Base-by-base conservation (phyloP, 2,797 vertebrate genomes). In the Melanotaenia nigrans region DNA sequence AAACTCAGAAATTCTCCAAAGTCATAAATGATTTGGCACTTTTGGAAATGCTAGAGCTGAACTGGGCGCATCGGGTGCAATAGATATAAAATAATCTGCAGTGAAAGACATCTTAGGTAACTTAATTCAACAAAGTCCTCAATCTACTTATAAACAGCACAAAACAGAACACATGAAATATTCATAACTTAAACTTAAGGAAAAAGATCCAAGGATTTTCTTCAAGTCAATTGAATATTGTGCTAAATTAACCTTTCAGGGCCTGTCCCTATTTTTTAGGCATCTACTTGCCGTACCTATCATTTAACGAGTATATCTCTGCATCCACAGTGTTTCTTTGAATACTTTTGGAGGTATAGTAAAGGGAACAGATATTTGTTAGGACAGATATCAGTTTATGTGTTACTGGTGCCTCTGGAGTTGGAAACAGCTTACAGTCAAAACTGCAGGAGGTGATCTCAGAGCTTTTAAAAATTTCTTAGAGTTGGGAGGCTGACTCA, bases 1-100 rank as follows among this genome's bases (percentile, higher is more conserved):
- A 40, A 73, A 57, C 51, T 65, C 65, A 66, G 78, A 88, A 85
- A 84, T 71, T 88, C 83, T 71, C 68, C 14, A 13, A 85, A 78
- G 74, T 82, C 84, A 79, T 84, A 49, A 85, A 88, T 81, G 72
- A 87, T 85, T 84, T 84, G 83, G 25, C 77, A 68, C 58, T 62
- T 85, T 82, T 49, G 66, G 78, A 55, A n/a, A 24, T 51, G 68
- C 65, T 75, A 45, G 67, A 84, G 68, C 70, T 12, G 65, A 71
- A 79, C 72, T 59, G 36, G 54, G 67, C 49, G 72, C 36, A 38
- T 60, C 64, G 20, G 45, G 2, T 40, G 12, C 20, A 10, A 16
- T 12, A 60, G 69, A 71, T 65, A 30, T 73, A n/a, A 72, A 65
- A 36, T 11, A 47, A 20, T 56, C 42, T 25, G 38, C 11, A 9